Evolutionary conservation across 2,888 invertebrate genomes (phyloP).

Genomic region (Tetheella fluctuosa): DNA sequence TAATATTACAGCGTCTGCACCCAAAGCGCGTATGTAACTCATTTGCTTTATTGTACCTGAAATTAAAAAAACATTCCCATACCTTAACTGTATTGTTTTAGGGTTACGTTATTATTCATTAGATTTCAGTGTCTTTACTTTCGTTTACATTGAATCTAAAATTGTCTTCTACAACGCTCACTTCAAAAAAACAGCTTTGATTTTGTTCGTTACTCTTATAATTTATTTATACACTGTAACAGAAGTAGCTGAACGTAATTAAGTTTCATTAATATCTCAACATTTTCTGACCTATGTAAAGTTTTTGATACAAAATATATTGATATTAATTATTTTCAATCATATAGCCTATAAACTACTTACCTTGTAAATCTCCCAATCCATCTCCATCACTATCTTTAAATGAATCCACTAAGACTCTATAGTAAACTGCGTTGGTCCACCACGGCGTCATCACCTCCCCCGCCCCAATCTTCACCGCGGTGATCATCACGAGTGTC

Average conservation of each 20-base stretch:
- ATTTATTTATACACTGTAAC: too few species aligned
- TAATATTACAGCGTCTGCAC: constrained; percentile 72
- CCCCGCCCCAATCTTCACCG: constrained; percentile 27
- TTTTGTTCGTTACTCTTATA: too few species aligned
- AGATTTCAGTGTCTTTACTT: not conserved
- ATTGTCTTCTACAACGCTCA: too few species aligned
- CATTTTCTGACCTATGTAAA: too few species aligned
- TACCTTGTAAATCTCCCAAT: constrained; percentile 92
- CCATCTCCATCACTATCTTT: constrained; percentile 93
- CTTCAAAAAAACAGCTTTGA: too few species aligned
- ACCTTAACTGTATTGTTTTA: not conserved
- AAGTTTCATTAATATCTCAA: too few species aligned
- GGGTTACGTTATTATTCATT: not conserved
- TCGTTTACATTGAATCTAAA: not conserved
- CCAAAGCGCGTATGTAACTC: constrained; percentile 71
- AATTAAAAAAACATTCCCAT: constrained; percentile 14
- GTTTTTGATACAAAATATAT: too few species aligned
- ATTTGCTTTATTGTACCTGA: constrained; percentile 68
- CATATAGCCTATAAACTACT: too few species aligned
- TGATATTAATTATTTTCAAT: too few species aligned
- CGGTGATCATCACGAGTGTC: constrained; percentile 39
- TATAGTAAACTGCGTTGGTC: constrained; percentile 91
- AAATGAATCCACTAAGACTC: constrained; percentile 93
- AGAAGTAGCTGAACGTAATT: too few species aligned
- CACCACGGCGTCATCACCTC: constrained; percentile 86